Percentiles rank a stretch among this genome's conserved stretches.
Evolutionary conservation across 2,113 vertebrate species (phyloP).

Genomic region (Xenopus tropicalis): DNA sequence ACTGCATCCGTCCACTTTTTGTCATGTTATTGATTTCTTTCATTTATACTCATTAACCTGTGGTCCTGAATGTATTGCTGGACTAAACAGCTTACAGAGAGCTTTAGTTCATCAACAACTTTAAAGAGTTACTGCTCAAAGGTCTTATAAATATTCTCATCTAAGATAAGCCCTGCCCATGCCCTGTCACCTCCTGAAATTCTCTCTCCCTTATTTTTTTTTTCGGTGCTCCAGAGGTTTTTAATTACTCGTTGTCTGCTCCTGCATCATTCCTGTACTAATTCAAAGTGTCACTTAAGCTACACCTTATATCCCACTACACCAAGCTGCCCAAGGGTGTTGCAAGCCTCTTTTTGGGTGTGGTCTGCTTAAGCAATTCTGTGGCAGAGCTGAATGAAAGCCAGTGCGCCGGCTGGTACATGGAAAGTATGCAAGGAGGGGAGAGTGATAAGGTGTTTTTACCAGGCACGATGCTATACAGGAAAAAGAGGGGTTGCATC

Average conservation of each 20-base stretch:
- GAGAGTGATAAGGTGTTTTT: background rate
- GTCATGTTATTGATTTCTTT: too few species aligned
- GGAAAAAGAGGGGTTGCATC: background rate
- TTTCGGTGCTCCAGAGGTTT: too few species aligned
- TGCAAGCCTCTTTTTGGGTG: slow-evolving; percentile 6
- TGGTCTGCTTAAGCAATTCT: background rate
- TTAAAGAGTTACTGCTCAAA: too few species aligned
- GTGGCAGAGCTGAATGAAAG: background rate
- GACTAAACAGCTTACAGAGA: too few species aligned
- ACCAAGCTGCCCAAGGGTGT: slow-evolving; percentile 23
- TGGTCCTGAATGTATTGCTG: too few species aligned
- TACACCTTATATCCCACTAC: background rate
- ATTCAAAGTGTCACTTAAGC: slow-evolving; percentile 37
- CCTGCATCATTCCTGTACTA: slow-evolving; percentile 18
- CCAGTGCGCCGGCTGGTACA: slow-evolving; percentile 18
- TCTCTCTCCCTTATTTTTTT: too few species aligned
- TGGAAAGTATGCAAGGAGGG: slow-evolving; percentile 4
- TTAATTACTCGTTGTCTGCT: slow-evolving; percentile 10
- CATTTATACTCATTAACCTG: too few species aligned
- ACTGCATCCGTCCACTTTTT: too few species aligned
- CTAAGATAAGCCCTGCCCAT: too few species aligned
- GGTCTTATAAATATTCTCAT: too few species aligned
- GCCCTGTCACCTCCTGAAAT: too few species aligned
- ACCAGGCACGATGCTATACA: background rate
- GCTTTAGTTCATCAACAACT: too few species aligned